Conservation (phyloP, 2,113 vertebrate genomes). For the Bos indicus region DNA sequence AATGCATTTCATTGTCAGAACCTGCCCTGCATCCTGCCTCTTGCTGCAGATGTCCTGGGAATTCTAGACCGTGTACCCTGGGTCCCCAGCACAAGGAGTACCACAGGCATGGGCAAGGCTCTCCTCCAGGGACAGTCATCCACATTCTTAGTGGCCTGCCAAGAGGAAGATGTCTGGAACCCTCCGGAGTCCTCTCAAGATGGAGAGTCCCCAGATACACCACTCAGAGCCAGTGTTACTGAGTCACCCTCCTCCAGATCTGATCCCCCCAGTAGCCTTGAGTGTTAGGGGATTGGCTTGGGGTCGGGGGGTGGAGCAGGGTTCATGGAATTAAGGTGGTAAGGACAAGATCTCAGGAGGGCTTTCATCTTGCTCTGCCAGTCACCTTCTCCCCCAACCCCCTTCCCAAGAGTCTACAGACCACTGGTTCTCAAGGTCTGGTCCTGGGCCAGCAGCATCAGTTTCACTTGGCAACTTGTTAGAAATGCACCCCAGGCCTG, state of each 20-base stretch:
- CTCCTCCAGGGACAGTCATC: not conserved
- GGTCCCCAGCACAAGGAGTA: not conserved
- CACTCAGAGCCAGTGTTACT: not conserved
- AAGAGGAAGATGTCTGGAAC: not conserved
- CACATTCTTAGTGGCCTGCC: not conserved
- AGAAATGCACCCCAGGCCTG: not conserved
- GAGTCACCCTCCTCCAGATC: not conserved
- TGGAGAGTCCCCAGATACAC: not conserved
- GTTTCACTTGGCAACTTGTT: not conserved
- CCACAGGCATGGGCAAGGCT: not conserved
- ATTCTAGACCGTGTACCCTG: not conserved
- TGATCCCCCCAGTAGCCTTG: not conserved
- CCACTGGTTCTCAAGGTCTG: not conserved
- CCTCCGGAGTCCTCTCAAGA: not conserved
- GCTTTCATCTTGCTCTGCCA: not conserved
- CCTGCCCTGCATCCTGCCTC: not conserved
- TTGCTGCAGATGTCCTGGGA: not conserved
- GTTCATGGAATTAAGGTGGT: not conserved
- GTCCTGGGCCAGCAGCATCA: not conserved
- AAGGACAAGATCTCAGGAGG: not conserved
- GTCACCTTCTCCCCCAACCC: not conserved
- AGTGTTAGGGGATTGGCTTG: not conserved
- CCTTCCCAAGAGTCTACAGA: not conserved
- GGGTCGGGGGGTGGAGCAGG: fast-evolving
- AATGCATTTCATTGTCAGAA: not conserved